Evolutionary conservation across 2,797 vertebrate species (phyloP), one percentile per base, ranked within the genome.

Genomic region (Pempheris klunzingeri): DNA sequence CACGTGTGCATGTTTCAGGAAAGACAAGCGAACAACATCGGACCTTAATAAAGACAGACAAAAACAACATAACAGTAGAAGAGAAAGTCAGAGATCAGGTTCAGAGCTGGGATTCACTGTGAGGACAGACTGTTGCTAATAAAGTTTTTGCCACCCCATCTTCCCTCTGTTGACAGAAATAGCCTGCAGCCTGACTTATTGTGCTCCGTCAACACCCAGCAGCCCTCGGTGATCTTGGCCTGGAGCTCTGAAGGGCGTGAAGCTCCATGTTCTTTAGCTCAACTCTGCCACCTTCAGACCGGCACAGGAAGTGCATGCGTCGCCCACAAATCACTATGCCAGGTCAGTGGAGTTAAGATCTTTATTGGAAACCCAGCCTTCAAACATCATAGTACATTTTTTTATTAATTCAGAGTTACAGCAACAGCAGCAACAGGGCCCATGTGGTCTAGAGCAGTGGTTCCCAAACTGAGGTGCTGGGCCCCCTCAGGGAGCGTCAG

Each of bases 351-450:
- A 91, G 87, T 92, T 88, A 75, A 90, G 88, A 88, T 90, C 89
- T 92, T 94, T 93, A 94, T 92, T 93, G 87, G 84, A 91, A 91
- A 92, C 87, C 80, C 78, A 85, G 85, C 85, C 87, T 85, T 91
- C 79, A 91, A 83, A 90, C 82, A 90, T 81, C 81, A 87, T 64
- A 24, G 73, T 78, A 91, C 91, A 90, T 58, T 71, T 73, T 77
- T 60, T 70, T 77, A 78, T 77, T 66, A 61, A 78, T 83, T 87
- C 67, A 80, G 72, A 80, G 74, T 81, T 65, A 87, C 82, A 89
- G 68, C 68, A 80, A 68, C 61, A 88, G 67, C 78, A 85, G 71
- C 70, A 41, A 68, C 65, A 73, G 74, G 47, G 30, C 72, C 39
- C 49, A 50, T 24, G 15, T 7, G 41, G 6, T 60, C 49, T 17